Conservation (phyloP, 2,888 invertebrate species). For the Entomobrya multifasciata region DNA sequence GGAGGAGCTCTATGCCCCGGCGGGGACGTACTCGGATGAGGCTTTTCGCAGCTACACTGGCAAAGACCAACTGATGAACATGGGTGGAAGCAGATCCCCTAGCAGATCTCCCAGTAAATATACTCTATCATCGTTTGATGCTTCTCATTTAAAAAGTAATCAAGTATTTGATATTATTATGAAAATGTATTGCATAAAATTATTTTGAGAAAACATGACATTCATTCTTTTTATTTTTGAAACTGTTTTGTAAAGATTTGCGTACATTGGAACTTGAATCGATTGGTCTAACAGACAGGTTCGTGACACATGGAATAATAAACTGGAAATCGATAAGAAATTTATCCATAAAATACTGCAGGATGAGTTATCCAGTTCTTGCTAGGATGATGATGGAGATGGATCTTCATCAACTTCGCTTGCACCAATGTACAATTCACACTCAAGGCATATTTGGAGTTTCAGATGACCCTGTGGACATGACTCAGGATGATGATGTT, state of each 20-base stretch:
- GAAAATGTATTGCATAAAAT: neutral
- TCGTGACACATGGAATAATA: conserved; percentile 53
- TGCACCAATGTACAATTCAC: conserved; percentile 39
- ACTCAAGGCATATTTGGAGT: conserved; percentile 26
- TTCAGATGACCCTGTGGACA: conserved; percentile 45
- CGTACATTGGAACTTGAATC: conserved; percentile 58
- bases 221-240: no score
- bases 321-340: conserved; percentile 41
- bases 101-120: conserved; percentile 26
- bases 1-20: conserved; percentile 55
- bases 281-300: conserved; percentile 56
- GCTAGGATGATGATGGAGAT: conserved; percentile 46
- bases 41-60: conserved; percentile 55
- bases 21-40: conserved; percentile 60
- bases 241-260: conserved; percentile 27
- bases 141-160: conserved; percentile 58
- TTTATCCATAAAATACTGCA: conserved; percentile 46
- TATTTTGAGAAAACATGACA: no score
- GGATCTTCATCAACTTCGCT: conserved; percentile 42
- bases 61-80: conserved; percentile 12
- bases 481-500: conserved; percentile 40
- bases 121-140: conserved; percentile 53
- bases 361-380: conserved; percentile 29
- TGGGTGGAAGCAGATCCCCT: conserved; percentile 12
- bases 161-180: neutral